phyloP scores from a whole-genome alignment of 2,888 invertebrate species.

The Drosophila flavopinicola region DNA sequence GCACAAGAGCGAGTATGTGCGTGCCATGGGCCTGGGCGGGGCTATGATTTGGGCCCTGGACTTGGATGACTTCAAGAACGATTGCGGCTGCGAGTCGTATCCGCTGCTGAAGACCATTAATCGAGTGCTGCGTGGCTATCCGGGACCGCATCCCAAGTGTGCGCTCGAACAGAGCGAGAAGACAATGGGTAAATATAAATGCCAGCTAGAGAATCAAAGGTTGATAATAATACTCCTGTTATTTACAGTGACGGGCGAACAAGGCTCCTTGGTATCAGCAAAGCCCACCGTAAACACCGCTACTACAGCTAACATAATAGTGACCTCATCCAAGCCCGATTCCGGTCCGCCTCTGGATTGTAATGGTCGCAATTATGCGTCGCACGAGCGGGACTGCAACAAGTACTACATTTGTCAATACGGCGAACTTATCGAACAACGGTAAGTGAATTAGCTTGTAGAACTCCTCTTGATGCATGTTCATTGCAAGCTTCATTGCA shows the following conservation, averaged over 20 bases:
- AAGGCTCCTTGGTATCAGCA: slow-evolving; percentile 16
- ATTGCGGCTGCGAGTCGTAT: slow-evolving; percentile 92
- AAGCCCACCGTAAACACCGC: slow-evolving; percentile 55
- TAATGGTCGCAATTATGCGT: slow-evolving; percentile 85
- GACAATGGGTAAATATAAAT: slow-evolving; percentile 79
- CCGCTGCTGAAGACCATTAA: slow-evolving; percentile 93
- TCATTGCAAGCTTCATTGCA: too few species aligned
- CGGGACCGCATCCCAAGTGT: slow-evolving; percentile 88
- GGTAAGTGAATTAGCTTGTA: slow-evolving; percentile 53
- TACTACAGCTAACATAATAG: slow-evolving; percentile 16
- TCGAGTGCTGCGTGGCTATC: slow-evolving; percentile 89
- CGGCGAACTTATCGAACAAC: slow-evolving; percentile 88
- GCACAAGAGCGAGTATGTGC: slow-evolving; percentile 92
- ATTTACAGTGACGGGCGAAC: slow-evolving; percentile 58
- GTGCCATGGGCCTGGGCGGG: slow-evolving; percentile 91
- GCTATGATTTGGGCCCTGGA: slow-evolving; percentile 96
- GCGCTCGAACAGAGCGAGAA: slow-evolving; percentile 84
- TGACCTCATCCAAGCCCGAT: slow-evolving; percentile 30
- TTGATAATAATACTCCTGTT: neutral
- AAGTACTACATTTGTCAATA: slow-evolving; percentile 93
- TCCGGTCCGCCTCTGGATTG: slow-evolving; percentile 61
- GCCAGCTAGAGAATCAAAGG: too few species aligned
- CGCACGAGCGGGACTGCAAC: slow-evolving; percentile 89
- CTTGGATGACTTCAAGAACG: slow-evolving; percentile 93
- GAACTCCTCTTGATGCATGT: too few species aligned